These are phyloP conservation scores for Plebejus melissa DNA, from an alignment of 2,888 invertebrate genomes.

Conservation along the genomic window DNA sequence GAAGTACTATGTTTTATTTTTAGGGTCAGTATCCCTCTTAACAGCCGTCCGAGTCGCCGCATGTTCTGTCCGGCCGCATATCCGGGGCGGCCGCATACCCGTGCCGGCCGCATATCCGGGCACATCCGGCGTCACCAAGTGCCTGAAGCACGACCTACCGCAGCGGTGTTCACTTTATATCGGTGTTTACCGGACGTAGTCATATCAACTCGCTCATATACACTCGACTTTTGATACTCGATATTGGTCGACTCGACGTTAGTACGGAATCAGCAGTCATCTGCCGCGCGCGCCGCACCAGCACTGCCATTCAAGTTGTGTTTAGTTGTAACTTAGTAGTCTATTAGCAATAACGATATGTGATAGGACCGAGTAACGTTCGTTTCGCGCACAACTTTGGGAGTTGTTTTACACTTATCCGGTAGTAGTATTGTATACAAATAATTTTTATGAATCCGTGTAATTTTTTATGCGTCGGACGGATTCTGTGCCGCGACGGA, in stretches of 20 bases:
- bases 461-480: not conserved
- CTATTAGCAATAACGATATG: conserved; percentile 69
- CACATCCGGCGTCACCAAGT: conserved; percentile 50
- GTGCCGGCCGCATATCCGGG: not conserved
- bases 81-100: not conserved
- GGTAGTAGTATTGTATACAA: conserved; percentile 25
- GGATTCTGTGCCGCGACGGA: not conserved
- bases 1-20: too few species aligned
- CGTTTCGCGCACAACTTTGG: conserved; percentile 56
- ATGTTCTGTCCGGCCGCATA: not conserved
- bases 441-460: conserved; percentile 13
- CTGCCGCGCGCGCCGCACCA: conserved; percentile 38
- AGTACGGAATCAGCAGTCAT: conserved; percentile 61
- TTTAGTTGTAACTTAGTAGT: conserved; percentile 41
- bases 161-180: conserved; percentile 61
- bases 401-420: conserved; percentile 36
- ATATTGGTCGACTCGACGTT: conserved; percentile 42
- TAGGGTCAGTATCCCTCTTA: not conserved
- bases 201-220: conserved; percentile 62
- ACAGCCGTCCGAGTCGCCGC: not conserved
- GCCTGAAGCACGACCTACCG: conserved; percentile 49
- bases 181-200: conserved; percentile 53
- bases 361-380: conserved; percentile 58
- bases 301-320: conserved; percentile 61
- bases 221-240: conserved; percentile 51